Evolutionary conservation across 2,113 vertebrate genomes (phyloP).

Genomic region (Globicephala melas): DNA sequence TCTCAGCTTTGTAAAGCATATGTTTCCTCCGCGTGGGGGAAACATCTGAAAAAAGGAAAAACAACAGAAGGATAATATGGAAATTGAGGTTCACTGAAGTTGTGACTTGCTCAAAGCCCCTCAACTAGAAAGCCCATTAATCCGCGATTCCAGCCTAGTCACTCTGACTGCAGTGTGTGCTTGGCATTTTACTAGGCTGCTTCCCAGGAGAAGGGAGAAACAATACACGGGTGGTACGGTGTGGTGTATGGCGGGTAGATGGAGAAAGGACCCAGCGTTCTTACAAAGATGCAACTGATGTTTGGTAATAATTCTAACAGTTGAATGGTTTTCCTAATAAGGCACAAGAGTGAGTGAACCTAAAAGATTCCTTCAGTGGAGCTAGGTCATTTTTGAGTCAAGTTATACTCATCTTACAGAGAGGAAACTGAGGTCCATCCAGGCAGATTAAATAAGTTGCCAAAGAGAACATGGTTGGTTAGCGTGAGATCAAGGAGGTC

Average conservation of each 20-base stretch:
- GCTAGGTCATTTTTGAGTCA: not conserved
- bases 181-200: not conserved
- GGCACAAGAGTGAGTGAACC: not conserved
- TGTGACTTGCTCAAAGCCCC: not conserved
- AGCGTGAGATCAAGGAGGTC: not conserved
- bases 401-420: not conserved
- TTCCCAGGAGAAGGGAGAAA: not conserved
- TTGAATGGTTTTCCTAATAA: not conserved
- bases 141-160: not conserved
- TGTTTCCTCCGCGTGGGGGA: not conserved
- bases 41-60: not conserved
- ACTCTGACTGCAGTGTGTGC: not conserved
- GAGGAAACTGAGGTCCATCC: not conserved
- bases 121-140: not conserved
- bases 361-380: not conserved
- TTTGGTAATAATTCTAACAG: not conserved
- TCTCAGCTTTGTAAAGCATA: not conserved
- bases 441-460: not conserved
- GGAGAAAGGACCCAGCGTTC: not conserved
- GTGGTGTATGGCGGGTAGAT: fast-evolving
- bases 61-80: not conserved
- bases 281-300: not conserved
- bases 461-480: not conserved
- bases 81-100: not conserved
- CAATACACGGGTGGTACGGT: fast-evolving